Evolutionary conservation across 1,140 invertebrate genomes (phyloP).

Genomic region (Papilio helenus): DNA sequence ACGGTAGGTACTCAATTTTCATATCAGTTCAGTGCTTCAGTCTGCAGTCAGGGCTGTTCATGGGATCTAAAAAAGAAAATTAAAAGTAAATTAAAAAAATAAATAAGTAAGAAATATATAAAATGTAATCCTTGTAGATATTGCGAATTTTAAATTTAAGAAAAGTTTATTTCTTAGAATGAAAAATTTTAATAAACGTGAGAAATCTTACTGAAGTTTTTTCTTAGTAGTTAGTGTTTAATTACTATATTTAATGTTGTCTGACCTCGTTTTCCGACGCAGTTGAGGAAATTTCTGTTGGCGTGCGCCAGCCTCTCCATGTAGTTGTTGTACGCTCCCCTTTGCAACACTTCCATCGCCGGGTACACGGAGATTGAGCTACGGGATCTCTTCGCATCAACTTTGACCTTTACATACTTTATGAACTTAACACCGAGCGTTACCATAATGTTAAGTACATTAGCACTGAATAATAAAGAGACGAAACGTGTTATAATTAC

Average conservation of each 20-base stretch:
- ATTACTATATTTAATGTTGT: slow-evolving; percentile 34
- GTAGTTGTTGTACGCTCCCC: slow-evolving; percentile 86
- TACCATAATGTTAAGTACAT: too few species aligned
- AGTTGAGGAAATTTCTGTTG: slow-evolving; percentile 83
- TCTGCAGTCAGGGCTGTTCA: slow-evolving; percentile 51
- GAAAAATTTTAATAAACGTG: neutral
- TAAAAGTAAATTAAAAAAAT: neutral
- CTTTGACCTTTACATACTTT: slow-evolving; percentile 64
- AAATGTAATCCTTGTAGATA: neutral
- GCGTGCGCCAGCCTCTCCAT: slow-evolving; percentile 82
- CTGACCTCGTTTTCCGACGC: slow-evolving; percentile 83
- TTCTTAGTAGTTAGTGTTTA: neutral
- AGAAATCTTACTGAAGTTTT: slow-evolving; percentile 1
- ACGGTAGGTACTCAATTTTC: slow-evolving; percentile 35
- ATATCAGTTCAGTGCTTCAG: slow-evolving; percentile 48
- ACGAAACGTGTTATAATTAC: neutral
- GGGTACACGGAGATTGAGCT: slow-evolving; percentile 68
- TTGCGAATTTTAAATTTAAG: neutral
- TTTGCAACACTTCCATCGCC: slow-evolving; percentile 84
- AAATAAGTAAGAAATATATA: neutral
- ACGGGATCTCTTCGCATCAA: slow-evolving; percentile 49
- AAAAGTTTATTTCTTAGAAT: neutral
- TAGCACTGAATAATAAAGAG: neutral
- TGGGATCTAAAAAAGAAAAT: slow-evolving; percentile 55
- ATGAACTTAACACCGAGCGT: slow-evolving; percentile 37